Evolutionary conservation across 2,113 vertebrate species (phyloP), one percentile per base, ranked within the genome.

Genomic region (Prunella himalayana): DNA sequence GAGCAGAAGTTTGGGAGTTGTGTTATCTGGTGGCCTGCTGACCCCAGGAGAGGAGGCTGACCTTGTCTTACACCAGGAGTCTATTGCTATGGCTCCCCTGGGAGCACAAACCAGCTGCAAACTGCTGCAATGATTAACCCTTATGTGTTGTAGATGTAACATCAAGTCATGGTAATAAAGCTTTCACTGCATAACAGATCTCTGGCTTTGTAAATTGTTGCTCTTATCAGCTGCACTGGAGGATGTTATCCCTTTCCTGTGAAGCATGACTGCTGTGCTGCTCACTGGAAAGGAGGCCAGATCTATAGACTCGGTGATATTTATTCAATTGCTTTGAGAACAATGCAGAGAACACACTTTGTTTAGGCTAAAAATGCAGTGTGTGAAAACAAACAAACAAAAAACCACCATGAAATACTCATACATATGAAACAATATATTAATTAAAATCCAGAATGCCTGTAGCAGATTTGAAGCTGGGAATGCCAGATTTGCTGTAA

Each of bases 121-220:
- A 95, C 94, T 95, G 96, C 96, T 91, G 94, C 96, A 91, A 96
- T 96, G 96, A 97, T 98, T 98, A 98, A 98, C 97, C 98, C 97
- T 97, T 98, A 94, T 94, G 92, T 95, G 93, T 37, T 95, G 95
- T 70, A 93, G 87, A 97, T 88, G 94, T 95, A 97, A 94, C 95
- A 92, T 79, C 83, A 11, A 97, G 96, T 94, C 95, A 57, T 94
- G 96, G 95, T 87, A 96, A 97, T 97, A 97, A 96, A 96, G 94
- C 96, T 97, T 97, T 96, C 94, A 89, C 96, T 94, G 97, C 93
- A 92, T 83, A 96, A 97, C 89, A 71, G 94, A 96, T 96, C 91
- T 95, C 86, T 56, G 65, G 91, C 94, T 96, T 96, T 95, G 95
- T 96, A 96, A 96, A 96, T 96, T 94, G 95, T 96, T 97, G 88